Base-by-base conservation (phyloP, 2,888 invertebrate genomes). In the Encarsia formosa region DNA sequence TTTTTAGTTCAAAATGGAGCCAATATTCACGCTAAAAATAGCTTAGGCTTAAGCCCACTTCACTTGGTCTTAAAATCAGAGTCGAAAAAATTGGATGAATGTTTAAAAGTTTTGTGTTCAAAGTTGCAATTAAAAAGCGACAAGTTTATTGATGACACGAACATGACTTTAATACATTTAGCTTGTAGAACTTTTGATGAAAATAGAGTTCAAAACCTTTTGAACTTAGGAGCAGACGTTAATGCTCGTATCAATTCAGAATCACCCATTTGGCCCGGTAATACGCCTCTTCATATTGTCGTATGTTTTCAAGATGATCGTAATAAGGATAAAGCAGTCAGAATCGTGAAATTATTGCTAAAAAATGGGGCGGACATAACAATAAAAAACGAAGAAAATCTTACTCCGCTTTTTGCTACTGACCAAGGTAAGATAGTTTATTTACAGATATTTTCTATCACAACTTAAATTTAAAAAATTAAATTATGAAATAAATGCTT, bases 251-350 rank as follows among this genome's bases (percentile, higher is more conserved):
- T 24, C 26, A 26, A 39, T 24, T 18, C 23, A 34, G 3, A 13
- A 20, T 16, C 48, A 34, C 26, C 32, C n/a, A 23, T 40, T 5
- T 40, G 40, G 40, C 15, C n/a, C 15, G 41, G 41, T 18, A 2
- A 39, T 47, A n/a, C 41, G 34, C 23, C 34, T 31, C 11, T 20
- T 32, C 46, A 29, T 3, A 38, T 16, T 38, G n/a, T n/a, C n/a
- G n/a, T n/a, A n/a, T n/a, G n/a, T n/a, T n/a, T n/a, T n/a, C n/a
- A n/a, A n/a, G n/a, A n/a, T n/a, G n/a, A n/a, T n/a, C n/a, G n/a
- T n/a, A n/a, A n/a, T n/a, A n/a, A n/a, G n/a, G 19, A 9, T 37
- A 20, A 4, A 6, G 37, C 13, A 5, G 16, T 18, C 4, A 16
- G 26, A 1, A 24, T 45, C 3, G 26, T 19, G 8, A 9, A 24